Percentiles rank a stretch among this genome's conserved stretches.
Conservation (phyloP, 2,797 vertebrate species). For the Anguilla anguilla region DNA sequence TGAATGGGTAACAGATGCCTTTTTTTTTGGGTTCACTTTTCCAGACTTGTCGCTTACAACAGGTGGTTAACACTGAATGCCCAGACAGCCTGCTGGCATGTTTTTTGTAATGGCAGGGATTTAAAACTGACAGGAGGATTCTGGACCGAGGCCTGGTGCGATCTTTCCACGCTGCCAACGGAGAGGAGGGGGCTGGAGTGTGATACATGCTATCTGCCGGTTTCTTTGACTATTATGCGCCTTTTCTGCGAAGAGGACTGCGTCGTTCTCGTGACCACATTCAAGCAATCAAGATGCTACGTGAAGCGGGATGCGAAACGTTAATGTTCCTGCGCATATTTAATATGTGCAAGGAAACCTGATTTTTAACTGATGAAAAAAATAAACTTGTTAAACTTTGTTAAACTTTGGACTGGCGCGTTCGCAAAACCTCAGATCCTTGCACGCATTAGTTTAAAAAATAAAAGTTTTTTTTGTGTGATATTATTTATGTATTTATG, state of each 20-base stretch:
- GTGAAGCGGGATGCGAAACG: not conserved
- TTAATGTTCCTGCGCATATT: too few species aligned
- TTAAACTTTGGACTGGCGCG: not conserved
- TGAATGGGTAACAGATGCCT: not conserved
- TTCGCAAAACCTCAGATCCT: not conserved
- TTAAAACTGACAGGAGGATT: not conserved
- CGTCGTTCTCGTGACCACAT: not conserved
- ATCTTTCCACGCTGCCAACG: not conserved
- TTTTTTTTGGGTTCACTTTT: not conserved
- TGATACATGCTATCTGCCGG: not conserved
- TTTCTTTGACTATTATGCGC: not conserved
- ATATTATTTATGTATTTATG: not conserved
- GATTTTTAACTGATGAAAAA: not conserved
- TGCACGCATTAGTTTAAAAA: not conserved
- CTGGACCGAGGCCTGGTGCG: not conserved
- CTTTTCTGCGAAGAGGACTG: not conserved
- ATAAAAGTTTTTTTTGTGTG: not conserved
- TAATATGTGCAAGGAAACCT: not conserved
- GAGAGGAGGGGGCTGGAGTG: not conserved
- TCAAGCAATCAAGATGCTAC: not conserved
- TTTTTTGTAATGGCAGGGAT: not conserved
- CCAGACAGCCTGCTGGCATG: not conserved
- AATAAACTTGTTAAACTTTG: not conserved
- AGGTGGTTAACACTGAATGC: not conserved
- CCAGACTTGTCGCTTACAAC: not conserved